Percentiles rank a stretch among this genome's conserved stretches.
Evolutionary conservation across 2,888 invertebrate species (phyloP).

Genomic region (Ennomos fuscantarius): DNA sequence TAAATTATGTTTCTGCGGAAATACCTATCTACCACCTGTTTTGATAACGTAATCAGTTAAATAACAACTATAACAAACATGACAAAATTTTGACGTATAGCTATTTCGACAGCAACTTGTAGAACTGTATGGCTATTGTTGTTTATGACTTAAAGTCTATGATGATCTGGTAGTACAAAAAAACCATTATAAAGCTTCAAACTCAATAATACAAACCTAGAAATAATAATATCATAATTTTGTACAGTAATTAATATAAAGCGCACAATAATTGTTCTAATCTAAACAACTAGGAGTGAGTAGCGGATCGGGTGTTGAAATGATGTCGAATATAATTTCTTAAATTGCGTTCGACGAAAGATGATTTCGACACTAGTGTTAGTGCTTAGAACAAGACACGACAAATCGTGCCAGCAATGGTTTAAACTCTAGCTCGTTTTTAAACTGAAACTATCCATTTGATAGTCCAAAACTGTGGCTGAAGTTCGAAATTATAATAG

Average conservation of each 20-base stretch:
- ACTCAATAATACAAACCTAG: conserved; percentile 5
- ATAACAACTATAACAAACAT: too few species aligned
- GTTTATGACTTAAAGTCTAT: too few species aligned
- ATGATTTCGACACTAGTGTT: conserved; percentile 54
- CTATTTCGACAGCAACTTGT: too few species aligned
- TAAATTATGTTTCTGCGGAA: too few species aligned
- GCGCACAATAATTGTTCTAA: conserved; percentile 45
- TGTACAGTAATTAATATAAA: conserved; percentile 45
- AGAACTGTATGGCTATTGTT: too few species aligned
- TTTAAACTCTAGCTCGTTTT: conserved; percentile 40
- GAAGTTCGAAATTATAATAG: too few species aligned
- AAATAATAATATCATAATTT: conserved; percentile 32
- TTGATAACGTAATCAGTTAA: too few species aligned
- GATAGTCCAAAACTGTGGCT: too few species aligned
- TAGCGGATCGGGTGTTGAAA: conserved; percentile 55
- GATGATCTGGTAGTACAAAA: too few species aligned
- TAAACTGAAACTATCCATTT: conserved; percentile 19
- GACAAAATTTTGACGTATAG: too few species aligned
- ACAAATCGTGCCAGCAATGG: conserved; percentile 51
- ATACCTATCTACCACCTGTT: too few species aligned
- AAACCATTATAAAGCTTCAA: too few species aligned
- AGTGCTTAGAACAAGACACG: conserved; percentile 51
- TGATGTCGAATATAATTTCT: conserved; percentile 58
- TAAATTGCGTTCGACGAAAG: conserved; percentile 65
- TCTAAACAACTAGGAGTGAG: conserved; percentile 44